Conservation (phyloP, 2,888 invertebrate species). For the Ferrisia virgata region DNA sequence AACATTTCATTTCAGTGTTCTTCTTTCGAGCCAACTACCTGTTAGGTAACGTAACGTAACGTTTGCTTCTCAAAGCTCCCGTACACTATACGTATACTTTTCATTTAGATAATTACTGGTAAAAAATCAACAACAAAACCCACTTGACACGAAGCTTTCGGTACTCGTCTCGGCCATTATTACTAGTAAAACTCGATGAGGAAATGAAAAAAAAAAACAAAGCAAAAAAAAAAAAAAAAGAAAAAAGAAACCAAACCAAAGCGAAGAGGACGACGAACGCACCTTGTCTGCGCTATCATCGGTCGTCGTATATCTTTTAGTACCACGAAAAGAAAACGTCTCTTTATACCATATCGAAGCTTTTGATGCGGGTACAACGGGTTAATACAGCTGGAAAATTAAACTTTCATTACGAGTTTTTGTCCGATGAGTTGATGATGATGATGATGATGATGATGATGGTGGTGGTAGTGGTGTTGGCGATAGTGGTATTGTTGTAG, state of each 20-base stretch:
- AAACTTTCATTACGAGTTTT: neutral
- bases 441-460: too few species aligned
- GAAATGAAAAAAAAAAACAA: neutral
- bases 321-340: neutral
- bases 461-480: too few species aligned
- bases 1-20: neutral
- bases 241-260: too few species aligned
- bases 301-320: too few species aligned
- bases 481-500: too few species aligned
- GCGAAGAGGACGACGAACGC: neutral
- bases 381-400: constrained; percentile 2
- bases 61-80: neutral
- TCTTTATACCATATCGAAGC: neutral
- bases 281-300: too few species aligned
- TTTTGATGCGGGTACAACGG: neutral
- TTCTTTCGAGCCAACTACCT: neutral
- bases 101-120: neutral
- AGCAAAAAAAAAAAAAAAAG: too few species aligned
- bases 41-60: too few species aligned
- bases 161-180: neutral
- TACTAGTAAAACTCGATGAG: neutral
- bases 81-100: neutral
- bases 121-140: neutral
- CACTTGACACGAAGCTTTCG: neutral
- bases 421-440: neutral